Base-by-base conservation (phyloP, 2,888 invertebrate species). In the Ichneumoninae sp. region DNA sequence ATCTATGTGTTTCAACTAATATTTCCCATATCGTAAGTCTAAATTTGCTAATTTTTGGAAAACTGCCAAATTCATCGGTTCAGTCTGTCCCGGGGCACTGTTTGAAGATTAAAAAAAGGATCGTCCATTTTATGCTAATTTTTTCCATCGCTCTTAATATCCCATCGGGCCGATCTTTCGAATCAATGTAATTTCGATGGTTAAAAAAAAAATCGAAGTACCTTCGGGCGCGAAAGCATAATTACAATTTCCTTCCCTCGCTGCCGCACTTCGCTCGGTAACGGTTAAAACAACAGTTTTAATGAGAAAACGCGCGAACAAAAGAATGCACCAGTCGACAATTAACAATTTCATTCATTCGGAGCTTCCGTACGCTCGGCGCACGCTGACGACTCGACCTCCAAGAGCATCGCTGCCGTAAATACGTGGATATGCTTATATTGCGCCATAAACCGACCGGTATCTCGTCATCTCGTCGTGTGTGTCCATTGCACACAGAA, bases 391-490 rank as follows among this genome's bases (percentile, higher is more conserved):
- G 44, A 30, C 8, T 73, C 60, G 57, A 26, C 60, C 63, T 44
- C 26, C 60, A 16, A 74, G 63, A 60, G 63, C 73, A 1, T 44
- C 44, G 30, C 5, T 19, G 30, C 16, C 50, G 50, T 33, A 50
- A 75, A 19, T 19, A 65, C 63, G 50, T 26, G 7, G 13, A n/a
- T n/a, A 44, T 63, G 63, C 63, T 26, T 36, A 65, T 36, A 36
- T 33, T 7, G 3, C 65, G 33, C 19, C 0, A 75, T 22, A 47
- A 50, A 47, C 33, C 19, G 44, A 47, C 19, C 50, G 33, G 50
- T 36, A 65, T 75, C 50, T 50, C 33, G 74, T 50, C 19, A 30
- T 74, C 63, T 50, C 22, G 47, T n/a, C 36, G 40, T 26, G 40
- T n/a, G 44, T 19, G 50, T 63, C 63, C 30, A 33, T 63, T 33